phyloP scores from a whole-genome alignment of 2,113 vertebrate genomes.

The Vimba vimba region DNA sequence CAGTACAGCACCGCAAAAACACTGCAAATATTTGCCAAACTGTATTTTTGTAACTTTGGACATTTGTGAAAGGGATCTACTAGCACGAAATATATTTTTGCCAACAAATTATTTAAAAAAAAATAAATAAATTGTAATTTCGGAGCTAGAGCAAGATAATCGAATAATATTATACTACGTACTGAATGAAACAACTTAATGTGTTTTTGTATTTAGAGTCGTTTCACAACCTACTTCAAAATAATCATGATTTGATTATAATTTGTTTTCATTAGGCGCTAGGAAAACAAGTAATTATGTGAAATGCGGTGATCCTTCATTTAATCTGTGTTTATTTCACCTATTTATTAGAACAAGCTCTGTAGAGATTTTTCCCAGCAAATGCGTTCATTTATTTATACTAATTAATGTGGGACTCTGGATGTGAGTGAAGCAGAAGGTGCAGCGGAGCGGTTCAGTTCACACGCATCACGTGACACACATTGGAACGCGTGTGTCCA shows the following conservation, averaged over 20 bases:
- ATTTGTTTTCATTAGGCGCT: not conserved
- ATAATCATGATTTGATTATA: not conserved
- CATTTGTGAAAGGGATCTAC: not conserved
- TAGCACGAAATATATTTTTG: not conserved
- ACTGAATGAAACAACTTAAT: not conserved
- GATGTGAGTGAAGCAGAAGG: constrained; percentile 50
- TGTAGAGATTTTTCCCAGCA: not conserved
- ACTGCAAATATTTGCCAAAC: not conserved
- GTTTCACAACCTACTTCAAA: not conserved
- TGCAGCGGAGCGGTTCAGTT: constrained; percentile 30
- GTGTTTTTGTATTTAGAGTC: not conserved
- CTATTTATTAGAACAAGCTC: not conserved
- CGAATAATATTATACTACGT: too few species aligned
- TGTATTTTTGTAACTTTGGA: not conserved
- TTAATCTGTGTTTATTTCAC: not conserved
- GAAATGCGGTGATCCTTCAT: not conserved
- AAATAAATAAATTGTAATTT: not conserved
- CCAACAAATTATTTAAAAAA: not conserved
- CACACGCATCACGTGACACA: constrained; percentile 71
- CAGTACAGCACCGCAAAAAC: not conserved
- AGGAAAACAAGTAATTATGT: not conserved
- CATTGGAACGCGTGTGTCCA: constrained; percentile 50
- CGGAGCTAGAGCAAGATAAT: not conserved
- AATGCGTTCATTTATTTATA: not conserved
- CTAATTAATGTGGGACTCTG: not conserved